Evolutionary conservation across 2,888 invertebrate species (phyloP).

Genomic region (Nymphalis polychloros): DNA sequence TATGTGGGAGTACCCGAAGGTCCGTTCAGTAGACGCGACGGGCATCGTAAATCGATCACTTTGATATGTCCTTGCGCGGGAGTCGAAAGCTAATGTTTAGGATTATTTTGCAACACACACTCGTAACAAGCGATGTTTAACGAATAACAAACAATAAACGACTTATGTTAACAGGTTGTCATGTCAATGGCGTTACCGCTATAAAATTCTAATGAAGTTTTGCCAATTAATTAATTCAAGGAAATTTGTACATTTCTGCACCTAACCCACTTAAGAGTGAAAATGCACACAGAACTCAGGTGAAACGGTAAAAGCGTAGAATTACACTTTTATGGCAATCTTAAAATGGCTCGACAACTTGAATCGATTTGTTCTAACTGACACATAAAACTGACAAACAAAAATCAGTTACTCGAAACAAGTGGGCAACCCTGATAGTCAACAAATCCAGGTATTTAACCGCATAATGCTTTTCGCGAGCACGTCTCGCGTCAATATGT

Average conservation of each 20-base stretch:
- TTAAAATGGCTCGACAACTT: conserved; percentile 1
- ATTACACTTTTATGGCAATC: background rate
- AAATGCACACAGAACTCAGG: background rate
- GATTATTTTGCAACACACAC: conserved; percentile 66
- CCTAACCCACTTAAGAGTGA: background rate
- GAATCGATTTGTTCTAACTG: conserved; percentile 14
- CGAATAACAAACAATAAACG: conserved; percentile 51
- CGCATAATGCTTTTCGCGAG: conserved; percentile 62
- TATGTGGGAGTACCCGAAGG: conserved; percentile 17
- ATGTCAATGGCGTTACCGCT: conserved; percentile 14
- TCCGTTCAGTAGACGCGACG: conserved; percentile 42
- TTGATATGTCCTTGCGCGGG: conserved; percentile 66
- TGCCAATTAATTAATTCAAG: conserved; percentile 21
- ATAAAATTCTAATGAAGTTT: conserved; percentile 27
- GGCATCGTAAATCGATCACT: conserved; percentile 53
- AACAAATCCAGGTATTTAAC: conserved; percentile 65
- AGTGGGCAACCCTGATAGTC: conserved; percentile 37
- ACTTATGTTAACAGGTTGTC: conserved; percentile 25
- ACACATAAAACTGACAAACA: conserved; percentile 1
- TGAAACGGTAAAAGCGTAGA: conserved; percentile 9
- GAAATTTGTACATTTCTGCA: conserved; percentile 6
- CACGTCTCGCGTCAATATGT: conserved; percentile 49
- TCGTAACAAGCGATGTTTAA: conserved; percentile 59
- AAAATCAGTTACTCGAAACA: conserved; percentile 20
- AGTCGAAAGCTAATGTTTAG: conserved; percentile 61